Base-by-base conservation (phyloP, 2,888 invertebrate species). In the Conchocele bisecta region DNA sequence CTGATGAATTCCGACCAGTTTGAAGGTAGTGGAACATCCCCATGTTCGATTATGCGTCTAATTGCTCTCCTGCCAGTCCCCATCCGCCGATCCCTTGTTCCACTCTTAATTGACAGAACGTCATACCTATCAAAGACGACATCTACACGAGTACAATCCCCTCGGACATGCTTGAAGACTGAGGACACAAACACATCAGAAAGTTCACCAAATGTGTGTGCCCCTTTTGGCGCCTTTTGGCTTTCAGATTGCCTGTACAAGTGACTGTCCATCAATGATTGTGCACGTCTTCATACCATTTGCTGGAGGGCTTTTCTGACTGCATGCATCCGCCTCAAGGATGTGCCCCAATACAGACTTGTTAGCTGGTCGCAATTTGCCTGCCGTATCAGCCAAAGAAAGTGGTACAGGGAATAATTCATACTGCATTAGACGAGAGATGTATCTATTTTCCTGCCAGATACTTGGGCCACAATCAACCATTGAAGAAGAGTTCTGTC, bases 351-450 rank as follows among this genome's bases (percentile, higher is more conserved):
- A 24, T 3, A 24, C 35, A 5, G 53, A 17, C 22, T 53, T 53
- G 5, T 53, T 26, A 6, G 33, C 37, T 26, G 33, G 24, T 20
- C 35, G 20, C 5, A 35, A 37, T 15, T 37, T n/a, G 17, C 35
- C 53, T 17, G 33, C 53, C 15, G 53, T 53, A n/a, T 33, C 37
- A 20, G 53, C 53, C 15, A 53, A 24, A 4, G 53, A 17, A 33
- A 53, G 53, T 22, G 53, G 53, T n/a, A 53, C 51, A 20, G 33
- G 33, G 22, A 37, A 53, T 35, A 53, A 22, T 7, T 53, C 53
- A 35, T 53, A 37, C 22, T 20, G 37, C 31, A 28, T 22, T 20
- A 48, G 5, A 22, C 17, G 42, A 15, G n/a, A 42, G 22, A 22
- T 42, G 7, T 20, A 42, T 17, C n/a, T 17, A 42, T 42, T n/a